These are phyloP conservation scores for Alentia gelatinosa DNA, from an alignment of 2,888 invertebrate species.

Conservation along the genomic window DNA sequence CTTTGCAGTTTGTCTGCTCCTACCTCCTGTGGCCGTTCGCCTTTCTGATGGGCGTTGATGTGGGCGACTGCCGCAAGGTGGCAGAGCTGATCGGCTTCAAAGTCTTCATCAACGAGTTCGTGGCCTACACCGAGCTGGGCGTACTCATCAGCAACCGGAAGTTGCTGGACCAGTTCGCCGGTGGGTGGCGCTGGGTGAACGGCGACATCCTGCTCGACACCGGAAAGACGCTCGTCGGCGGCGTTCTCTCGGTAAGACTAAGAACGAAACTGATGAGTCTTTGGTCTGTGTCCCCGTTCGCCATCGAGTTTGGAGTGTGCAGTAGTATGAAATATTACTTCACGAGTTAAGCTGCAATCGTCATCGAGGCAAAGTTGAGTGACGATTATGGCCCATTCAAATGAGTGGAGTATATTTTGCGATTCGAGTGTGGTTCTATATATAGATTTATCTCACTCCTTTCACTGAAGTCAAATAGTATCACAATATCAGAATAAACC, in stretches of 20 bases:
- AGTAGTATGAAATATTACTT: too few relatives aligned
- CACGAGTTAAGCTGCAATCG: too few relatives aligned
- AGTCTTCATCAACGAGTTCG: constrained; percentile 96
- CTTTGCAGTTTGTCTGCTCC: constrained; percentile 85
- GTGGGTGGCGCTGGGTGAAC: constrained; percentile 23
- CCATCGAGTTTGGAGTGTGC: too few relatives aligned
- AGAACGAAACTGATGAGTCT: too few relatives aligned
- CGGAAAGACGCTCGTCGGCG: constrained; percentile 27
- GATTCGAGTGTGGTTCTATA: too few relatives aligned
- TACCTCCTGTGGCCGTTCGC: constrained; percentile 95
- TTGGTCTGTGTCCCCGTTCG: too few relatives aligned
- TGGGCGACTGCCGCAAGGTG: constrained; percentile 87
- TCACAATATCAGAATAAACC: too few relatives aligned
- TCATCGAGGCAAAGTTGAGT: too few relatives aligned
- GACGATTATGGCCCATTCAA: too few relatives aligned
- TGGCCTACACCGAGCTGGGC: constrained; percentile 89
- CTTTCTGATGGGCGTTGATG: constrained; percentile 88
- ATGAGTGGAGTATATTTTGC: too few relatives aligned
- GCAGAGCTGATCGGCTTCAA: constrained; percentile 93
- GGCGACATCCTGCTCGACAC: constrained; percentile 20
- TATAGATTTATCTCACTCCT: too few relatives aligned
- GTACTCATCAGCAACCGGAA: constrained; percentile 58
- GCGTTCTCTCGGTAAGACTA: constrained; percentile 39
- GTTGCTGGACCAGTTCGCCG: not conserved
- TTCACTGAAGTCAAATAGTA: too few relatives aligned